These are phyloP conservation scores for Microtus californicus DNA, from an alignment of 2,797 vertebrate species.

Conservation along the genomic window DNA sequence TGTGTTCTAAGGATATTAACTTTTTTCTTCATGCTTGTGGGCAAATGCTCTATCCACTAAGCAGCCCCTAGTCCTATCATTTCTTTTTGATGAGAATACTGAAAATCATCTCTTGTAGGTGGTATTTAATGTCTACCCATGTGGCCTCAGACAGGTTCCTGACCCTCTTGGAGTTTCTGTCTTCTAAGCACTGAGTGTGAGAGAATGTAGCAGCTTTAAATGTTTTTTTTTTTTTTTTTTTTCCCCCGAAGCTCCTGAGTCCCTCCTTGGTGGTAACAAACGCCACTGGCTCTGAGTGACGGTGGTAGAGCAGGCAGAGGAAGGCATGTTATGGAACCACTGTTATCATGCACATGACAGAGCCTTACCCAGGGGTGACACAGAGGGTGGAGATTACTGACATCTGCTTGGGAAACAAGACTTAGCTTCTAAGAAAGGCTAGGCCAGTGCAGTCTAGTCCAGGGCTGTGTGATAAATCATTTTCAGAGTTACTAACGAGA, in stretches of 20 bases:
- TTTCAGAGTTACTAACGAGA: background rate
- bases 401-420: background rate
- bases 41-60: background rate
- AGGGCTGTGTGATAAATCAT: rapidly evolving
- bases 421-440: background rate
- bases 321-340: too few species aligned
- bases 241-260: background rate
- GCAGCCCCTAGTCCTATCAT: too few species aligned
- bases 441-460: too few species aligned
- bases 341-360: background rate
- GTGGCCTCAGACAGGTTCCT: background rate
- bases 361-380: background rate
- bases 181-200: background rate
- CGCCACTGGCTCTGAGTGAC: background rate
- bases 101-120: background rate
- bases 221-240: background rate
- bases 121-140: background rate
- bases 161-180: background rate
- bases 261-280: background rate
- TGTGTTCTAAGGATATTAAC: background rate
- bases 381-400: background rate
- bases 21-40: background rate
- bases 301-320: background rate
- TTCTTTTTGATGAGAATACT: background rate
- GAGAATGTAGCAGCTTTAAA: background rate